A percentile compares a stretch with the other conserved stretches of the same genome.
These are phyloP conservation scores for Scylla paramamosain DNA, from an alignment of 1,140 invertebrate species.

Conservation along the genomic window DNA sequence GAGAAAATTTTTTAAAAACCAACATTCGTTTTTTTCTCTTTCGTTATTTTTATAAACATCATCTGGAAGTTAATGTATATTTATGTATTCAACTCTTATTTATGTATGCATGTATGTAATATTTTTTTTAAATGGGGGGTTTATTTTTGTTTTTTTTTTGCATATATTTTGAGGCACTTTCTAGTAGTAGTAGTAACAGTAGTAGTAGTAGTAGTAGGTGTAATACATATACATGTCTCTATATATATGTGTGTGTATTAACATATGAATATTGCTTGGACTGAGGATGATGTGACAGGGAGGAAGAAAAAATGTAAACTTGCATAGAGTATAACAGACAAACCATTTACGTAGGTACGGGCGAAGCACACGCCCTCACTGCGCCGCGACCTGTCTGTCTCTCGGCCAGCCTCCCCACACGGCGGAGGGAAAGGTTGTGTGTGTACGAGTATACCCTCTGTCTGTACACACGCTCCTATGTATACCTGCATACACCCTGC, in stretches of 20 bases:
- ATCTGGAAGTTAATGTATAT: too few species aligned
- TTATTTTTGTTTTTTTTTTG: background rate
- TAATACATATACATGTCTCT: constrained; percentile 34
- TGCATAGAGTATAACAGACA: constrained; percentile 26
- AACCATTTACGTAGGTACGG: background rate
- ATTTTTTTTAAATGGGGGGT: background rate
- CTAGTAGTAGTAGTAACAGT: background rate
- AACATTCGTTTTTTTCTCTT: too few species aligned
- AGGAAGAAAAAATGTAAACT: background rate
- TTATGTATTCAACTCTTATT: background rate
- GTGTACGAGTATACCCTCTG: background rate
- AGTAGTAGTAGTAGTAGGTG: too few species aligned
- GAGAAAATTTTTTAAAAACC: too few species aligned
- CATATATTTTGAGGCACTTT: constrained; percentile 59
- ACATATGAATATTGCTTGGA: constrained; percentile 28
- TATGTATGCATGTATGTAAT: too few species aligned
- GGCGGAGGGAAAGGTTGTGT: background rate
- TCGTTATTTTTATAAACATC: too few species aligned
- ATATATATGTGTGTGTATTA: constrained; percentile 40
- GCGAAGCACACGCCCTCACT: too few species aligned
- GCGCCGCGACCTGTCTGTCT: background rate
- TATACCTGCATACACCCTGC: too few species aligned
- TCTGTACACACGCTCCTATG: too few species aligned
- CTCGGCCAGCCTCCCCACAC: background rate
- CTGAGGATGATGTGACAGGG: background rate